Evolutionary conservation across 2,888 invertebrate genomes (phyloP).

Genomic region (Lypha dubia): DNA sequence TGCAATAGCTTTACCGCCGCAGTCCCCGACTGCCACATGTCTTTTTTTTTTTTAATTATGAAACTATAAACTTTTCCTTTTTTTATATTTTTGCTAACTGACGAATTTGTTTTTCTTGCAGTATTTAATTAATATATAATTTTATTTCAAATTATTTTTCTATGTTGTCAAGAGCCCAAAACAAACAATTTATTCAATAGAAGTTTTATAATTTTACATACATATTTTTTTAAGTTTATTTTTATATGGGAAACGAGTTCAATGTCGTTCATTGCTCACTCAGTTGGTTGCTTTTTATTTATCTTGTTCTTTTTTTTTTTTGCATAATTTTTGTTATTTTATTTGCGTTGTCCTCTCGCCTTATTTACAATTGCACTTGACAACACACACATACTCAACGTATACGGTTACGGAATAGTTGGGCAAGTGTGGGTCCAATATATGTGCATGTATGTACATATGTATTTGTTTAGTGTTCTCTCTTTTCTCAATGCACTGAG

Average conservation of each 20-base stretch:
- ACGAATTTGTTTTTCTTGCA: not conserved
- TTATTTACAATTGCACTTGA: slow-evolving; percentile 20
- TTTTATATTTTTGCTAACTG: too few species aligned
- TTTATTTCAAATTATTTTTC: slow-evolving; percentile 1
- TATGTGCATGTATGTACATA: too few species aligned
- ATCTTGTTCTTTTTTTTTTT: slow-evolving; percentile 6
- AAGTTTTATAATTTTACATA: not conserved
- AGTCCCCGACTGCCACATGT: too few species aligned
- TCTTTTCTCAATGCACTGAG: not conserved
- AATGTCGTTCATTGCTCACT: slow-evolving; percentile 69
- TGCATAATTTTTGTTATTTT: not conserved
- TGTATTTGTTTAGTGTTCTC: too few species aligned
- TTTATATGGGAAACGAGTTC: slow-evolving; percentile 65
- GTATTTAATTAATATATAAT: not conserved
- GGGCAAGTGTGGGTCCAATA: too few species aligned
- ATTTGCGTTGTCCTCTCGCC: slow-evolving; percentile 21
- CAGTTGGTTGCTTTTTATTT: not conserved
- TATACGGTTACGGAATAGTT: too few species aligned
- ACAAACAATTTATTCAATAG: slow-evolving; percentile 3
- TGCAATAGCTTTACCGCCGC: too few species aligned
- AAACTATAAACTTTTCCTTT: not conserved
- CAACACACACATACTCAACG: not conserved
- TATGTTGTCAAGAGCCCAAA: slow-evolving; percentile 34
- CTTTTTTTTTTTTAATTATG: not conserved
- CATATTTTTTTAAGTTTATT: slow-evolving; percentile 43